These are phyloP conservation scores for Athripsodes cinereus DNA, from an alignment of 2,888 invertebrate genomes.

Conservation along the genomic window DNA sequence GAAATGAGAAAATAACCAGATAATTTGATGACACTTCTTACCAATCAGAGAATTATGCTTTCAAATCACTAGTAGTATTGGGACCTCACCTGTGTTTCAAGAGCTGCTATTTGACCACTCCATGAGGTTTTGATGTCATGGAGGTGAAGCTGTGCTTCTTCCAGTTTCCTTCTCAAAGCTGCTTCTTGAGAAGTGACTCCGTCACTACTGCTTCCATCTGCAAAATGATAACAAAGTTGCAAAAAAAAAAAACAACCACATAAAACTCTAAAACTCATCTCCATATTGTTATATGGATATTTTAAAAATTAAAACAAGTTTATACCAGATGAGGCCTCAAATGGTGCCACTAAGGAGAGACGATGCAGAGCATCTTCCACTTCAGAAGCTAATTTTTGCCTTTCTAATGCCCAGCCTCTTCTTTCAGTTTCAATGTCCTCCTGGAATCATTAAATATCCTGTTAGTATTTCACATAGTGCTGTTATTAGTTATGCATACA, in stretches of 20 bases:
- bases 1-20: not conserved
- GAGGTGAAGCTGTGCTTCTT: conserved; percentile 80
- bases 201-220: conserved; percentile 20
- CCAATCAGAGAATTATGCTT: no score
- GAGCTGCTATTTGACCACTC: conserved; percentile 82
- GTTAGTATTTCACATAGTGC: not conserved
- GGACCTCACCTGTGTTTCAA: conserved; percentile 79
- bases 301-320: no score
- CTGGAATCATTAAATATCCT: conserved; percentile 38
- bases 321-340: not conserved
- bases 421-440: conserved; percentile 73
- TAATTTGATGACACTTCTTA: no score
- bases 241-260: not conserved
- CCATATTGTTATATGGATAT: not conserved
- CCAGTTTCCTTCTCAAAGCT: conserved; percentile 68
- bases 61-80: not conserved
- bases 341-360: conserved; percentile 16
- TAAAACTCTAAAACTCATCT: not conserved
- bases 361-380: conserved; percentile 60
- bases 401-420: conserved; percentile 67
- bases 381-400: conserved; percentile 63
- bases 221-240: not conserved
- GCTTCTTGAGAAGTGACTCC: conserved; percentile 23
- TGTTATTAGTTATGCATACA: not conserved
- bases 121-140: conserved; percentile 87